A percentile compares a stretch with the other conserved stretches of the same genome.
phyloP scores from a whole-genome alignment of 30 jellyfish, hydroid and myxozoan species.

The Rhopilema esculentum region DNA sequence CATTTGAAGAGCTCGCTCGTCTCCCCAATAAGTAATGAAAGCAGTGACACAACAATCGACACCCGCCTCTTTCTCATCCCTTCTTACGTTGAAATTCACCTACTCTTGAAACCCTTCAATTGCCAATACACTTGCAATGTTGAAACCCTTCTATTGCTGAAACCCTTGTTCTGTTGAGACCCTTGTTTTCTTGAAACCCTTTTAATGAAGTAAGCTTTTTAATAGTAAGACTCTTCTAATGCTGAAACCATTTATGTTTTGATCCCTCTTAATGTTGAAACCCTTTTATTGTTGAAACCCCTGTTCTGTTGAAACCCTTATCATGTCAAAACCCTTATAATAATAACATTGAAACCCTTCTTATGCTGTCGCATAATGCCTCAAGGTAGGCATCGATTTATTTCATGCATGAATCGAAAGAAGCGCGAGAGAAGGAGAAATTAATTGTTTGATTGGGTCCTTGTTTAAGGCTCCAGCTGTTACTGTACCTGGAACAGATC shows the following conservation, averaged over 20 bases:
- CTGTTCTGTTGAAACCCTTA: background rate
- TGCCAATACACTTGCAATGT: background rate
- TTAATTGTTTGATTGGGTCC: too few species aligned
- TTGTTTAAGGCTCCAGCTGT: too few species aligned
- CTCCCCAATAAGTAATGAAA: too few species aligned
- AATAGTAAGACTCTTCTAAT: background rate
- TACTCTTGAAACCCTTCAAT: too few species aligned
- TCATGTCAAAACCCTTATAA: background rate
- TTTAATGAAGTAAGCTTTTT: background rate
- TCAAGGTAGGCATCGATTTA: too few species aligned
- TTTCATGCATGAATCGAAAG: too few species aligned
- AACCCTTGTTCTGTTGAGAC: background rate
- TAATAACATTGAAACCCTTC: background rate
- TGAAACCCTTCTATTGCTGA: background rate
- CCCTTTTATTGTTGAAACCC: background rate
- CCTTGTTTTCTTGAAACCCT: background rate
- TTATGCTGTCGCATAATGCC: too few species aligned
- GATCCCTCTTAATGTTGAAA: background rate
- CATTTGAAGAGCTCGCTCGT: too few species aligned
- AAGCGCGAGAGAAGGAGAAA: too few species aligned
- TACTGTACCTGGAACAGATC: conserved; percentile 83
- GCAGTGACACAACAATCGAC: too few species aligned
- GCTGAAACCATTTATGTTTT: background rate
- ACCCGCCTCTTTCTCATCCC: too few species aligned
- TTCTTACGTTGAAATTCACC: too few species aligned